phyloP scores from a whole-genome alignment of 2,797 vertebrate genomes.

The Cuniculus paca region DNA sequence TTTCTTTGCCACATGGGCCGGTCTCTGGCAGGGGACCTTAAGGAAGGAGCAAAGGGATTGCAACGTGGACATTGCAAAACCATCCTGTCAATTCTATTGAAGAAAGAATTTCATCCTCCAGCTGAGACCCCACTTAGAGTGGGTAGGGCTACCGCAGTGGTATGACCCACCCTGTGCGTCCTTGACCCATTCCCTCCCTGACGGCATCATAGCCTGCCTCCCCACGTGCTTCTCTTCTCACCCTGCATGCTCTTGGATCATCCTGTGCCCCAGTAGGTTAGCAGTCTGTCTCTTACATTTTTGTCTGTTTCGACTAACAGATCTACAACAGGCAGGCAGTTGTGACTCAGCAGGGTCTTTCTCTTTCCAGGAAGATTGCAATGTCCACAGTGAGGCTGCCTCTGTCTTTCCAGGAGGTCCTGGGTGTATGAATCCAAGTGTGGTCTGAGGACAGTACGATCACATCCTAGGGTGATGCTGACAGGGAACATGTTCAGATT shows the following conservation, averaged over 20 bases:
- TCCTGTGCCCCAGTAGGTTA: accelerated
- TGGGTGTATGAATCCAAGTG: not conserved
- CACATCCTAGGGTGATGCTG: not conserved
- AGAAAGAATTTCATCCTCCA: not conserved
- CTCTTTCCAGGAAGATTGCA: not conserved
- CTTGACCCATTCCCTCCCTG: not conserved
- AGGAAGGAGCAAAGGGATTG: not conserved
- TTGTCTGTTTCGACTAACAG: constrained; percentile 66
- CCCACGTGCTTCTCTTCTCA: not conserved
- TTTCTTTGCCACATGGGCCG: not conserved
- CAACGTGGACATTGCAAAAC: not conserved
- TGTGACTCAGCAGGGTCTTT: constrained; percentile 7
- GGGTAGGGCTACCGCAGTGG: not conserved
- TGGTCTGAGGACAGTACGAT: not conserved
- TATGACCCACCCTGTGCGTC: not conserved
- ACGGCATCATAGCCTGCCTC: not conserved
- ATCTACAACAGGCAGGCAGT: constrained; percentile 42
- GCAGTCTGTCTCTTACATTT: constrained; percentile 11
- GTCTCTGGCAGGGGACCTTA: not conserved
- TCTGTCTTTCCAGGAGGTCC: not conserved
- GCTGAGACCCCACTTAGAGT: not conserved
- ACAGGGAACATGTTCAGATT: not conserved
- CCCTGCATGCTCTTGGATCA: accelerated
- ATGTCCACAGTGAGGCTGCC: not conserved
- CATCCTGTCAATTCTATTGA: not conserved